phyloP scores from a whole-genome alignment of 2,888 invertebrate genomes.

The Mantis religiosa region DNA sequence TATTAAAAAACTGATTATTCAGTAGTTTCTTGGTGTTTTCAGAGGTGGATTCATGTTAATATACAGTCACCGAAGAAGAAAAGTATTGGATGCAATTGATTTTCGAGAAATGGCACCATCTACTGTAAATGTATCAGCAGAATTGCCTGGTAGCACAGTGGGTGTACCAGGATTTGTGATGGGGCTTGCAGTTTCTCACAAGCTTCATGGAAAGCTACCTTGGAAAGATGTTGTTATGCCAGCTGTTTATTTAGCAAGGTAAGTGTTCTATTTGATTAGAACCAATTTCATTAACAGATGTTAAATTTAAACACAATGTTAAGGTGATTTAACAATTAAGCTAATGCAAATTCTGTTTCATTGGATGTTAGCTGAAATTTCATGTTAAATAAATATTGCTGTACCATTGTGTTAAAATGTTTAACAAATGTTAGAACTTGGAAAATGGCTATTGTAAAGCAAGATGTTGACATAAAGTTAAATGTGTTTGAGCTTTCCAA shows the following conservation, averaged over 20 bases:
- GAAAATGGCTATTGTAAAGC: too few species aligned
- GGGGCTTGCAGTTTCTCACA: constrained; percentile 56
- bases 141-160: constrained; percentile 25
- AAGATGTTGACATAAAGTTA: too few species aligned
- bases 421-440: too few species aligned
- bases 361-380: background rate
- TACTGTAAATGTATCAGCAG: background rate
- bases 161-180: constrained; percentile 56
- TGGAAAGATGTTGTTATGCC: constrained; percentile 60
- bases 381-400: too few species aligned
- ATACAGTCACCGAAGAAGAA: constrained; percentile 61
- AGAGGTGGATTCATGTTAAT: constrained; percentile 72
- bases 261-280: constrained; percentile 21
- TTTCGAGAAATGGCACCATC: constrained; percentile 47
- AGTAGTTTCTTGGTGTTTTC: constrained; percentile 33
- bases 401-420: too few species aligned
- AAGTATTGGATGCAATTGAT: constrained; percentile 53
- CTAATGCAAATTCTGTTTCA: too few species aligned
- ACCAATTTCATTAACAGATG: too few species aligned
- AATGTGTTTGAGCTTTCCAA: too few species aligned
- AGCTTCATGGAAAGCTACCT: constrained; percentile 51
- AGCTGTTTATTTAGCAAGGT: constrained; percentile 54
- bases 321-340: too few species aligned
- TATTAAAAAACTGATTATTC: too few species aligned
- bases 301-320: too few species aligned